Conservation (phyloP, 2,888 invertebrate species). For the Halictus ligatus region DNA sequence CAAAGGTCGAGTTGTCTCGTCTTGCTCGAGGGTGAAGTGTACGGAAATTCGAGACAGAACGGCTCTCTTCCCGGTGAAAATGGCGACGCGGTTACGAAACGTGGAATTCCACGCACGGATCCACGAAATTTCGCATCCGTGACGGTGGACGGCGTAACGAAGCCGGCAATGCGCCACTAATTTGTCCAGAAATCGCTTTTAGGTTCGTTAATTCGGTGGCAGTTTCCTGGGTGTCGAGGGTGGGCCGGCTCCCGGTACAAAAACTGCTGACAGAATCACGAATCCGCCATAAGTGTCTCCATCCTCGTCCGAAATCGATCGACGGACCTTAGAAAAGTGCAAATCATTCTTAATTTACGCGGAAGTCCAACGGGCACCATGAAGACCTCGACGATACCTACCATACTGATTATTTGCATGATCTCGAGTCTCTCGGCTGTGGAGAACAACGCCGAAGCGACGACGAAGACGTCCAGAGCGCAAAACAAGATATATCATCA, state of each 20-base stretch:
- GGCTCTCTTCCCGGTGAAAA: constrained; percentile 38
- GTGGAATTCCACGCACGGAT: constrained; percentile 7
- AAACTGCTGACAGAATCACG: constrained; percentile 41
- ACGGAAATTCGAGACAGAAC: neutral
- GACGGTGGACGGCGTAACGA: constrained; percentile 40
- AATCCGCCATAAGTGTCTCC: constrained; percentile 35
- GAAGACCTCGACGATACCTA: constrained; percentile 14
- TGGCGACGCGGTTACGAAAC: constrained; percentile 33
- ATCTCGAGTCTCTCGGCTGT: constrained; percentile 1
- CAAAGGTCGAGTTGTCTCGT: neutral
- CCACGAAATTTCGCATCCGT: constrained; percentile 35
- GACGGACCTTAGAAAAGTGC: neutral
- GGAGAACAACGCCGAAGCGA: neutral
- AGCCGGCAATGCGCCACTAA: constrained; percentile 43
- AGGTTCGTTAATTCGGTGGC: constrained; percentile 67
- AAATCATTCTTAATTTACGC: neutral
- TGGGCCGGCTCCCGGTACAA: constrained; percentile 58
- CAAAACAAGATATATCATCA: constrained; percentile 24
- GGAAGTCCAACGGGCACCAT: neutral
- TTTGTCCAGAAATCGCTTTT: constrained; percentile 48
- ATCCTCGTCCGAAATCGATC: constrained; percentile 37
- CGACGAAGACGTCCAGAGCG: constrained; percentile 13
- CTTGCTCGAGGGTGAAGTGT: neutral
- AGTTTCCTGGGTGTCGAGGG: constrained; percentile 63
- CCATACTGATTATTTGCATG: constrained; percentile 4